Evolutionary conservation across 1,140 invertebrate species (phyloP), one percentile per base, ranked within the genome.

Genomic region (Brachionus koreanus): DNA sequence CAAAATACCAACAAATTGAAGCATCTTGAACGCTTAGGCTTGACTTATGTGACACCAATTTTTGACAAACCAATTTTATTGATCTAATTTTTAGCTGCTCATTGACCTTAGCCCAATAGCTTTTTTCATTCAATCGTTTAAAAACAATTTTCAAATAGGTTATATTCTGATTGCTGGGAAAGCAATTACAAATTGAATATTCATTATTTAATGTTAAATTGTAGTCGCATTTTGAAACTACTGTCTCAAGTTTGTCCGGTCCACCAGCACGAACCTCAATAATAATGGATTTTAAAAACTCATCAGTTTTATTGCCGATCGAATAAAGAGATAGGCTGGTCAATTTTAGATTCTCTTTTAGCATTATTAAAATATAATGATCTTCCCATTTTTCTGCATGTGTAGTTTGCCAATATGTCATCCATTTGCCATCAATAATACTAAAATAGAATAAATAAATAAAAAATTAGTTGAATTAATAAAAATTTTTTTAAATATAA

Each of bases 1-100:
- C 76, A 79, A 79, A 79, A 25, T 61, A 79, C 49, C 76, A 79
- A n/a, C 49, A 79, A 42, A 79, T 39, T 35, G 76, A 57, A 42
- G 61, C 49, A 49, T 79, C 76, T 39, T 79, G 33, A 12, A 79
- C 37, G 19, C 46, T 61, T 25, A 39, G 5, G 12, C 61, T 42
- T 10, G 49, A 5, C 16, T 10, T 12, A 42, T 79, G n/a, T 7
- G 19, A 25, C 19, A 37, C 23, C 4, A 42, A 9, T 42, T 57
- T 57, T 43, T 79, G n/a, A 23, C 76, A 23, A 19, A 35, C 33
- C 43, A 79, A 42, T 57, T 65, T 57, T 35, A 79, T 79, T 65
- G 76, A 79, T 39, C 39, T 57, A 23, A 79, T 79, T 79, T 79
- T 79, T 3, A 79, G 33, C 25, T 57, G 61, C 29, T 79, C 49